phyloP scores from a whole-genome alignment of 2,113 vertebrate genomes.

The Malurus melanocephalus region DNA sequence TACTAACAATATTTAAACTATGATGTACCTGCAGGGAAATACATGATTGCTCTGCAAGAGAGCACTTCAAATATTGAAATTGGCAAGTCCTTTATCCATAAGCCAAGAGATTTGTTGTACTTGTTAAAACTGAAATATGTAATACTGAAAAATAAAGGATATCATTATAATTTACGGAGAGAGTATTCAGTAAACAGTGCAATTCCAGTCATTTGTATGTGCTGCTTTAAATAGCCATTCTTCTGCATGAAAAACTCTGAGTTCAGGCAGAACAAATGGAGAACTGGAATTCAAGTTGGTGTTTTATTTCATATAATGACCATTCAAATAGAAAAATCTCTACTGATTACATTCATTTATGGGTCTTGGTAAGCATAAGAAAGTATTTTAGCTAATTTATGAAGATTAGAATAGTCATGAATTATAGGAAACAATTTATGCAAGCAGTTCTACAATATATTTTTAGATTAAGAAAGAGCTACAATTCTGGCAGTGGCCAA shows the following conservation, averaged over 20 bases:
- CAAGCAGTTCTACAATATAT: constrained; percentile 37
- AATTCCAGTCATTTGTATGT: constrained; percentile 18
- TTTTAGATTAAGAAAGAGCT: constrained; percentile 54
- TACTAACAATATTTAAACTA: constrained; percentile 42
- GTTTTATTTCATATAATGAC: background rate
- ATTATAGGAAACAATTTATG: constrained; percentile 66
- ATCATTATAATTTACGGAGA: constrained; percentile 28
- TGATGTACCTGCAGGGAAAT: constrained; percentile 44
- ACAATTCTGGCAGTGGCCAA: constrained; percentile 11
- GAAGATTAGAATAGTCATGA: constrained; percentile 52
- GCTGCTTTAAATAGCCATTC: constrained; percentile 36
- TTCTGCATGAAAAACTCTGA: background rate
- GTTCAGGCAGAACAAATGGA: constrained; percentile 15
- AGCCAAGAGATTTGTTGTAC: background rate
- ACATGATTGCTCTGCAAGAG: background rate
- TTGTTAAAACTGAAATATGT: constrained; percentile 6
- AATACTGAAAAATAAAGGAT: background rate
- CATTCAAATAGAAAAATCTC: constrained; percentile 50
- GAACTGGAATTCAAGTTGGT: background rate
- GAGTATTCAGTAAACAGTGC: constrained; percentile 7
- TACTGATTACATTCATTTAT: constrained; percentile 42
- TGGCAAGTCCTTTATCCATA: constrained; percentile 22
- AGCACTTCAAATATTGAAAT: constrained; percentile 36
- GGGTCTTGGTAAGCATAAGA: constrained; percentile 12
- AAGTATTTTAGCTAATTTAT: constrained; percentile 51